phyloP scores from a whole-genome alignment of 2,113 vertebrate species.

The Sigmodon hispidus region DNA sequence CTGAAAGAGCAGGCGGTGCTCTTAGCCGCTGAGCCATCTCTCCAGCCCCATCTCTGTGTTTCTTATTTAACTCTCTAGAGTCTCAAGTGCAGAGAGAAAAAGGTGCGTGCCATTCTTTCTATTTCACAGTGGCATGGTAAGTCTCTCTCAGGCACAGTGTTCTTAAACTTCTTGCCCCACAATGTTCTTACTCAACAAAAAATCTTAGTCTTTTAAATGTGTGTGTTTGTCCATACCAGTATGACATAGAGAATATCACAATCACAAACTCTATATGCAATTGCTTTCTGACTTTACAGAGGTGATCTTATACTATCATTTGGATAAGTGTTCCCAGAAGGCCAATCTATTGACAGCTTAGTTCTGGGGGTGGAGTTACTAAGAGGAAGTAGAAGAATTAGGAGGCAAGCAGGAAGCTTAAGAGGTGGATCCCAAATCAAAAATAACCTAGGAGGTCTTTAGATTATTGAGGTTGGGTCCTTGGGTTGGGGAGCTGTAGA shows the following conservation, averaged over 20 bases:
- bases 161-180: neutral
- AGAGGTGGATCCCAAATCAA: neutral
- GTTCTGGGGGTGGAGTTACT: neutral
- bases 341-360: too few relatives aligned
- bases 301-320: neutral
- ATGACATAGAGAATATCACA: neutral
- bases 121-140: neutral
- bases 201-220: neutral
- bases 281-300: neutral
- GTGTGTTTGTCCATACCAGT: neutral
- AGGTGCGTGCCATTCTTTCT: neutral
- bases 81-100: neutral
- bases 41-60: neutral
- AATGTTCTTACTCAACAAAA: constrained; percentile 36
- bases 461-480: too few relatives aligned
- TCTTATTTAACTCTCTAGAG: neutral
- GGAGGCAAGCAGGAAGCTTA: neutral
- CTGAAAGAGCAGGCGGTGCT: neutral
- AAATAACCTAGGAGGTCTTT: neutral
- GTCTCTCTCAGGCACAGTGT: neutral
- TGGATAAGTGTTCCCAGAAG: neutral
- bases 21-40: neutral
- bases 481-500: neutral
- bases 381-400: neutral
- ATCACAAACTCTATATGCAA: neutral